Evolutionary conservation across 2,888 invertebrate genomes (phyloP).

Genomic region (Erebia ligea): DNA sequence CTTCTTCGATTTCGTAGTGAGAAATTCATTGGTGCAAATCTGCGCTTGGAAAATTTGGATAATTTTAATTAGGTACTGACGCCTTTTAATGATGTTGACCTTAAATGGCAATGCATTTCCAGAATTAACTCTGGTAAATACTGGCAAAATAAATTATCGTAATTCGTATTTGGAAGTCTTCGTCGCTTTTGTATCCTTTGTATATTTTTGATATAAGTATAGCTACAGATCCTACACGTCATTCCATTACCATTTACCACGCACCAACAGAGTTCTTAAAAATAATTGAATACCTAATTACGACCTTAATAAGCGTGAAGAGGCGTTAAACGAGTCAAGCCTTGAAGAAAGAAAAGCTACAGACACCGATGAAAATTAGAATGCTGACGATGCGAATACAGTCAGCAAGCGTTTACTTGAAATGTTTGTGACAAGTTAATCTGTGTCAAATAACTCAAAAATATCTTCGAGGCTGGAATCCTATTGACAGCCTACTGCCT

Average conservation of each 20-base stretch:
- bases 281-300: slow-evolving; percentile 3
- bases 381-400: slow-evolving; percentile 1
- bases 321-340: background rate
- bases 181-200: background rate
- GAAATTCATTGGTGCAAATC: slow-evolving; percentile 1
- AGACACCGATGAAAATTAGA: background rate
- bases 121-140: background rate
- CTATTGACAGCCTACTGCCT: too few species aligned
- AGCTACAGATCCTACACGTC: background rate
- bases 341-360: background rate
- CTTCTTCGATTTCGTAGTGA: background rate
- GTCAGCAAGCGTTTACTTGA: background rate
- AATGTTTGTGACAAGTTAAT: slow-evolving; percentile 5
- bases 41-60: slow-evolving; percentile 1
- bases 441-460: slow-evolving; percentile 11
- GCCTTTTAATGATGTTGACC: background rate
- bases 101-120: background rate
- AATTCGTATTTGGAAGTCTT: background rate
- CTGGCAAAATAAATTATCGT: background rate
- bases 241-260: background rate
- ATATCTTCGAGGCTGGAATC: background rate
- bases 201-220: too few species aligned
- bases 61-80: background rate
- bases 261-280: background rate
- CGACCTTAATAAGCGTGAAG: slow-evolving; percentile 10